phyloP scores from a whole-genome alignment of 2,888 invertebrate genomes.

The Sphaerolaimus hirsutus region DNA sequence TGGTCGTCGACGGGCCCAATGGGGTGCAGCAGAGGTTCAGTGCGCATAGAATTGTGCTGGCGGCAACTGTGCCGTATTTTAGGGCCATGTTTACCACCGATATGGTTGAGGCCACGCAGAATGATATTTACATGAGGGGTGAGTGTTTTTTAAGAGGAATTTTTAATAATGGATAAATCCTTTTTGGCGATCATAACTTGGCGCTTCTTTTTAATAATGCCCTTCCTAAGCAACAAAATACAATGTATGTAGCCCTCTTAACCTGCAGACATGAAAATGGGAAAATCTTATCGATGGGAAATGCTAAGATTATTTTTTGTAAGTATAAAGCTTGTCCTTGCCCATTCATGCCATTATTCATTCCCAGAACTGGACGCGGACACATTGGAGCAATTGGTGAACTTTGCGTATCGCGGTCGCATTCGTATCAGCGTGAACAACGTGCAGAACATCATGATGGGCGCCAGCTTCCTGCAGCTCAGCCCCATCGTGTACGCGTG shows the following conservation, averaged over 20 bases:
- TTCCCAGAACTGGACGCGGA: conserved; percentile 41
- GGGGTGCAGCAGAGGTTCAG: conserved; percentile 35
- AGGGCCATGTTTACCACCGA: conserved; percentile 61
- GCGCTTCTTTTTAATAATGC: no score
- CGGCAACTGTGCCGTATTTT: conserved; percentile 54
- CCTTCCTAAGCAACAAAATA: no score
- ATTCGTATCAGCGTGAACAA: conserved; percentile 46
- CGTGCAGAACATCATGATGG: conserved; percentile 59
- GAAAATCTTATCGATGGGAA: no score
- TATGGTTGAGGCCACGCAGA: conserved; percentile 57
- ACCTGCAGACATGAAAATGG: no score
- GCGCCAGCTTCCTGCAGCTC: conserved; percentile 55
- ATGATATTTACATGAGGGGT: conserved; percentile 53
- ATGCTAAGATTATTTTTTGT: no score
- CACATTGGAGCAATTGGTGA: conserved; percentile 36
- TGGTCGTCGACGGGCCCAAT: conserved; percentile 39
- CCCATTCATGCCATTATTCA: not conserved
- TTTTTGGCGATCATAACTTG: no score
- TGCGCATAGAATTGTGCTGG: conserved; percentile 56
- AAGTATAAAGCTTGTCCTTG: no score
- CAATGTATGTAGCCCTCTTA: no score
- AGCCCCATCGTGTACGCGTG: conserved; percentile 56
- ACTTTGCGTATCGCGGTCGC: conserved; percentile 56
- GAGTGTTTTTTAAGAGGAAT: not conserved
- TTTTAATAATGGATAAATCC: no score